These are phyloP conservation scores for Muscicapa striata DNA, from an alignment of 2,797 vertebrate genomes.

Conservation along the genomic window DNA sequence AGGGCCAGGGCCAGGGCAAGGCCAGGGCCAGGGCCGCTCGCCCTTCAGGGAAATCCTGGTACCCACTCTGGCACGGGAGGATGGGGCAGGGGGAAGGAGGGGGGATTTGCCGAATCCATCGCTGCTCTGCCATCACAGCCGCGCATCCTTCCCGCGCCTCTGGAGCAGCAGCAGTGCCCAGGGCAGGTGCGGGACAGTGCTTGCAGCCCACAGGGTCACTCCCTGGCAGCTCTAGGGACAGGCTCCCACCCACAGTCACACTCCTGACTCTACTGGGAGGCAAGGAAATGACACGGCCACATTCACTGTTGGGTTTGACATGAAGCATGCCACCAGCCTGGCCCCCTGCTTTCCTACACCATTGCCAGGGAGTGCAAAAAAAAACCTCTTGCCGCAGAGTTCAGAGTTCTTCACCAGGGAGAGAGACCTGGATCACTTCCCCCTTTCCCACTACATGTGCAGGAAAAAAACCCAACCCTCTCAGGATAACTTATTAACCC, in stretches of 20 bases:
- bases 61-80: fast-evolving
- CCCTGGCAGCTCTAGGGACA: neutral
- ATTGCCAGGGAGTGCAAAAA: fast-evolving
- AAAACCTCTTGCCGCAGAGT: neutral
- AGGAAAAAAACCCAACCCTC: neutral
- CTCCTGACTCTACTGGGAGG: neutral
- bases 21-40: too few species aligned
- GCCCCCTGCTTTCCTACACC: fast-evolving
- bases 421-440: neutral
- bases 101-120: neutral
- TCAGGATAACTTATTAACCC: constrained; percentile 43
- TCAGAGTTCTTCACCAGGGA: neutral
- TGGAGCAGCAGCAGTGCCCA: neutral
- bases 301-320: neutral
- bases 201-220: neutral
- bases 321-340: neutral
- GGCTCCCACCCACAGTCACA: fast-evolving
- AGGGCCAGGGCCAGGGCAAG: too few species aligned
- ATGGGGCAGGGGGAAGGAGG: neutral
- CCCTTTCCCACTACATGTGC: neutral
- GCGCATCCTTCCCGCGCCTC: fast-evolving
- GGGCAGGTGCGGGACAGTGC: neutral
- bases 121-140: fast-evolving
- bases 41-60: neutral
- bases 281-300: fast-evolving